Percentiles rank a stretch among this genome's conserved stretches.
Evolutionary conservation across 2,113 vertebrate genomes (phyloP).

Genomic region (Chrysochloris asiatica): DNA sequence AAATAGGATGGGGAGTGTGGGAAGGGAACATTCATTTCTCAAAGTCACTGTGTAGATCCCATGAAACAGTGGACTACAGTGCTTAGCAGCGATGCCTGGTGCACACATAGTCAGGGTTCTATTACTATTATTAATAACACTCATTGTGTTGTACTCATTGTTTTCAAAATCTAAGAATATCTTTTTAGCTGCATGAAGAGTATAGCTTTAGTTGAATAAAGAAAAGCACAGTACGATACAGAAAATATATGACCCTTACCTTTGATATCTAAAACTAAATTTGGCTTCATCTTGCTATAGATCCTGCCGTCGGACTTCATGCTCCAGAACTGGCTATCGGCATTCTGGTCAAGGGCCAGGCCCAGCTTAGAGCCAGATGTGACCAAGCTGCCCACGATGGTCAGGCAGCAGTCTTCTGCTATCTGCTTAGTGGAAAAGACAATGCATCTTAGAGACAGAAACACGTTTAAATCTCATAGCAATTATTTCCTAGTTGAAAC

Average conservation of each 20-base stretch:
- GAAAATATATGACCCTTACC: slow-evolving; percentile 85
- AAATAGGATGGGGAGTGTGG: neutral
- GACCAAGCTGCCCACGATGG: slow-evolving; percentile 89
- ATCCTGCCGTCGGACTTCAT: slow-evolving; percentile 91
- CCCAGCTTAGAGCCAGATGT: slow-evolving; percentile 92
- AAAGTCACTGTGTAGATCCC: neutral
- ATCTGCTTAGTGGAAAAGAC: slow-evolving; percentile 82
- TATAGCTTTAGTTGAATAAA: slow-evolving; percentile 15
- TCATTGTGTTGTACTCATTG: accelerated
- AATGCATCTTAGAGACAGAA: neutral
- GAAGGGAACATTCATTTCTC: neutral
- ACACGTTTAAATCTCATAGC: neutral
- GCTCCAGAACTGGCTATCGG: slow-evolving; percentile 91
- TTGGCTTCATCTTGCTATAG: slow-evolving; percentile 89
- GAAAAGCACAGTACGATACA: neutral
- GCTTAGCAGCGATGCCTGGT: neutral
- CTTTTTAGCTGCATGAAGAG: slow-evolving; percentile 56
- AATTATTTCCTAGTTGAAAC: neutral
- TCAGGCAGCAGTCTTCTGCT: slow-evolving; percentile 93
- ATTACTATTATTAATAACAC: neutral
- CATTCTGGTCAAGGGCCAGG: slow-evolving; percentile 89
- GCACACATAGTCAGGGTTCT: neutral
- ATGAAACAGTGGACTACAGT: neutral
- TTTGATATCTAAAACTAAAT: slow-evolving; percentile 96
- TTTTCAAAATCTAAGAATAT: slow-evolving; percentile 19